A percentile compares a stretch with the other conserved stretches of the same genome.
phyloP scores from a whole-genome alignment of 2,888 invertebrate species.

The Icerya purchasi region DNA sequence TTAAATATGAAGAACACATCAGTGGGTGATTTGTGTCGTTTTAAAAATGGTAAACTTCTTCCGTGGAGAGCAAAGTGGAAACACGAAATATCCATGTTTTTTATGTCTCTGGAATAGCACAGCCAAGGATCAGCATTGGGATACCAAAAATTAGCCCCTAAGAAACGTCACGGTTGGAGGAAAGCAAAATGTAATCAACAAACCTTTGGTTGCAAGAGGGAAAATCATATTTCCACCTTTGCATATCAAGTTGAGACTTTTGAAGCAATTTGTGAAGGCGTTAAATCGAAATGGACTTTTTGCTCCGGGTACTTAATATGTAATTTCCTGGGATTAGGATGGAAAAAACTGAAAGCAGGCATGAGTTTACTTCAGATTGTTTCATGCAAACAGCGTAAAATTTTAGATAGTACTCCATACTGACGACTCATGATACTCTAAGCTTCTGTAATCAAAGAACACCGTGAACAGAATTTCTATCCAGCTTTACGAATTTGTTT shows the following conservation, averaged over 20 bases:
- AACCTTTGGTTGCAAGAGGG: background rate
- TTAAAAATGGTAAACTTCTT: background rate
- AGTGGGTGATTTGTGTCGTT: background rate
- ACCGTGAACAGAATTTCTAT: too few species aligned
- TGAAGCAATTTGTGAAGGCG: background rate
- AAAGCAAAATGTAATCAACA: background rate
- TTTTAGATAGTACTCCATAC: too few species aligned
- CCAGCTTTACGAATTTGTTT: too few species aligned
- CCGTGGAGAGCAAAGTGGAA: background rate
- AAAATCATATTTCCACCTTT: background rate
- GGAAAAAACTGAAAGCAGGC: background rate
- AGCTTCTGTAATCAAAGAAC: too few species aligned
- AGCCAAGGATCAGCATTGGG: background rate
- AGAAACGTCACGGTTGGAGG: too few species aligned
- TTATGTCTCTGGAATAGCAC: background rate
- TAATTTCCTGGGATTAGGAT: background rate
- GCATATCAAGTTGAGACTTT: background rate
- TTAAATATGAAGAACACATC: background rate
- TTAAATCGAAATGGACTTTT: background rate
- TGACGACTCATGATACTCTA: too few species aligned
- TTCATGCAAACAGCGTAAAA: too few species aligned
- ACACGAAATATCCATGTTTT: background rate
- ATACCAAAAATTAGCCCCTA: too few species aligned
- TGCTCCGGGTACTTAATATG: background rate
- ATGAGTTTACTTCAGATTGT: too few species aligned